Conservation (phyloP, 2,113 vertebrate species). For the Megaceryle maxima region DNA sequence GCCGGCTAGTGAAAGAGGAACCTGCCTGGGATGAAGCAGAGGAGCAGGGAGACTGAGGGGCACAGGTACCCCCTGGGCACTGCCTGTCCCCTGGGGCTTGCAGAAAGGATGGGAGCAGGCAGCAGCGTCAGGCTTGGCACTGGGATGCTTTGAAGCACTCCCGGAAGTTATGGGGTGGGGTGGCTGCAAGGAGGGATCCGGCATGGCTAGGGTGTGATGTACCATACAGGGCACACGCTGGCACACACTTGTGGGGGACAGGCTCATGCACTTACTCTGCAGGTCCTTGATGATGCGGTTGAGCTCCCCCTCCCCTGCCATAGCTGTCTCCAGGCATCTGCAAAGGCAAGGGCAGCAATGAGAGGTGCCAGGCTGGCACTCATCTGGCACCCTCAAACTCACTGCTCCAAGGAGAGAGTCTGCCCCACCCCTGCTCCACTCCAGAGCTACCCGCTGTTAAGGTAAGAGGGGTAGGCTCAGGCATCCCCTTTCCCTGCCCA, state of each 20-base stretch:
- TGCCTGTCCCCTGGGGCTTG: neutral
- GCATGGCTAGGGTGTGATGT: neutral
- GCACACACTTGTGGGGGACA: neutral
- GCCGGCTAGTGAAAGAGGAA: neutral
- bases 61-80: neutral
- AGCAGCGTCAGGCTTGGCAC: neutral
- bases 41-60: neutral
- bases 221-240: neutral
- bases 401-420: neutral
- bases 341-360: neutral
- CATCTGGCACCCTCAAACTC: neutral
- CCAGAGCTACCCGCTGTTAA: neutral
- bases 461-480: neutral
- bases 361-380: neutral
- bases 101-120: neutral
- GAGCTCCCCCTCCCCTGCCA: conserved; percentile 49
- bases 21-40: neutral
- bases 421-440: neutral
- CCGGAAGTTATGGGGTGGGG: neutral
- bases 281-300: conserved; percentile 65
- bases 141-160: neutral
- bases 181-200: neutral
- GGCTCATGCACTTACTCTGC: conserved; percentile 63
- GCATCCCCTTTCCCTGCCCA: neutral
- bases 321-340: neutral